Percentiles rank a stretch among this genome's conserved stretches.
Evolutionary conservation across 2,797 vertebrate genomes (phyloP).

Genomic region (Malacoraja senta): DNA sequence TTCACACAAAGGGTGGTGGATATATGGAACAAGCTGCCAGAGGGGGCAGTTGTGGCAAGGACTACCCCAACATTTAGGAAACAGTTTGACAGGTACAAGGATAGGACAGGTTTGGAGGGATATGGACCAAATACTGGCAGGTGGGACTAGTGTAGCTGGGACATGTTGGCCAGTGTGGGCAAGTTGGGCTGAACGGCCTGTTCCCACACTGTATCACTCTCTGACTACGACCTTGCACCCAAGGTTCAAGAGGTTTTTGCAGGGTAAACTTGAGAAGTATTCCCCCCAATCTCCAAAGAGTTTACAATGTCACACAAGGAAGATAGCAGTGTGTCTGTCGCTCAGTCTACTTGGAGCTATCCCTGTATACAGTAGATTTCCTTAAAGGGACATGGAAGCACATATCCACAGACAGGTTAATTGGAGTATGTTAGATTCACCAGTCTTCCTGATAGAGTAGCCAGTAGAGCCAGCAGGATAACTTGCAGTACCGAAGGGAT

Average conservation of each 20-base stretch:
- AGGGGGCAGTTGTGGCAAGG: no score
- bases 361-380: background rate
- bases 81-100: no score
- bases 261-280: background rate
- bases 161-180: no score
- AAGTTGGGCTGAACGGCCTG: no score
- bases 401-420: background rate
- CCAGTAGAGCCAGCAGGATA: background rate
- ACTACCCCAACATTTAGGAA: no score
- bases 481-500: background rate
- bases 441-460: background rate
- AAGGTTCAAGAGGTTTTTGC: background rate
- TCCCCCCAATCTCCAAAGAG: background rate
- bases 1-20: no score
- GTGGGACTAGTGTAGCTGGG: no score
- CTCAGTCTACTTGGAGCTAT: background rate
- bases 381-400: background rate
- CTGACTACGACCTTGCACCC: background rate
- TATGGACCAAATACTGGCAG: no score
- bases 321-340: background rate
- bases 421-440: background rate
- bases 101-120: no score
- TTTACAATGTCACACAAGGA: background rate
- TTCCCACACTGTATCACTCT: no score
- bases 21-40: no score